Percentiles rank a stretch among this genome's conserved stretches.
These are phyloP conservation scores for Cladorhizidae sp. DNA, from an alignment of 37 sponge, comb jelly and placozoan genomes.

Conservation along the genomic window DNA sequence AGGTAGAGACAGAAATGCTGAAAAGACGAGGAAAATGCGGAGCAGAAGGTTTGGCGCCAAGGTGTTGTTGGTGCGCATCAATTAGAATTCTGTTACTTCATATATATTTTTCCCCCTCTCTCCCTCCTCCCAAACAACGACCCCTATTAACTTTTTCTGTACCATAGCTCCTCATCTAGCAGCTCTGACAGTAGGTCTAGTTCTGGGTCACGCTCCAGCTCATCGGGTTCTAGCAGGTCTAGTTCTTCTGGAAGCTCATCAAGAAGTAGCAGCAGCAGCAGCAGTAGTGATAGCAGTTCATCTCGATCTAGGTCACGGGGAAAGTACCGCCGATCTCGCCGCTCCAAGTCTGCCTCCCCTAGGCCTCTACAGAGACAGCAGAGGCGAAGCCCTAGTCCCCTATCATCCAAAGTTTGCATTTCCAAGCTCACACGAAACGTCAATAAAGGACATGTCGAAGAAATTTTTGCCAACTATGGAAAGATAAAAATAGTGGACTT, in stretches of 20 bases:
- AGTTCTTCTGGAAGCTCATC: slow-evolving; percentile 6
- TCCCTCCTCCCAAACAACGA: neutral
- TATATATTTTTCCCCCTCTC: neutral
- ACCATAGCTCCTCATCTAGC: slow-evolving; percentile 3
- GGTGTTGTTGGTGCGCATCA: slow-evolving; percentile 18
- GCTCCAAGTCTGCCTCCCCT: slow-evolving; percentile 39
- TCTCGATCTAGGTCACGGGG: slow-evolving; percentile 38
- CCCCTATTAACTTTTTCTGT: neutral
- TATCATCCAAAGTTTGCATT: slow-evolving; percentile 68
- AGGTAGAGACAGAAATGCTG: slow-evolving; percentile 13
- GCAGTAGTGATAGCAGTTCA: slow-evolving; percentile 17
- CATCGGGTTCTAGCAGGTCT: slow-evolving; percentile 32
- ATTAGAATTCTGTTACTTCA: slow-evolving; percentile 2
- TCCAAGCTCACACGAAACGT: slow-evolving; percentile 79
- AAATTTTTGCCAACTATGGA: slow-evolving; percentile 84
- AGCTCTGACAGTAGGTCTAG: slow-evolving; percentile 39
- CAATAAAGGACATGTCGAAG: slow-evolving; percentile 75
- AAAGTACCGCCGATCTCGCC: slow-evolving; percentile 11
- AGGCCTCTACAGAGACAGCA: slow-evolving; percentile 24
- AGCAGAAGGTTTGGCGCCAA: neutral
- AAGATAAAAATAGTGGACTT: slow-evolving; percentile 67
- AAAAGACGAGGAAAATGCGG: slow-evolving; percentile 2
- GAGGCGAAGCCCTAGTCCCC: slow-evolving; percentile 44
- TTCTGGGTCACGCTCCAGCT: slow-evolving; percentile 47
- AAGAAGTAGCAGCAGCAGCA: slow-evolving; percentile 11